These are phyloP conservation scores for Cisticola juncidis DNA, from an alignment of 2,113 vertebrate genomes.

Conservation along the genomic window DNA sequence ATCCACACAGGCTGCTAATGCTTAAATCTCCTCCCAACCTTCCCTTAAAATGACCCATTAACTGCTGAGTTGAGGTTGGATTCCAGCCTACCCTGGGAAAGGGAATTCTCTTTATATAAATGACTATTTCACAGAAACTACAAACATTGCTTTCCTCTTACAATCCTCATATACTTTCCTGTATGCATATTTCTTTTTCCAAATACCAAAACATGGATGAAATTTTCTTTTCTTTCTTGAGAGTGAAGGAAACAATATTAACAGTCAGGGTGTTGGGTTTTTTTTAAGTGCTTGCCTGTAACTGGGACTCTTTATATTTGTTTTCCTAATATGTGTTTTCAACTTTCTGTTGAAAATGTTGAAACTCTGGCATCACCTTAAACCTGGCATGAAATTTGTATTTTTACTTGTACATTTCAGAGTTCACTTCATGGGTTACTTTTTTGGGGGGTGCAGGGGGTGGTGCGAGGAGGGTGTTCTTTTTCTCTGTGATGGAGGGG, in stretches of 20 bases:
- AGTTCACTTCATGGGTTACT: neutral
- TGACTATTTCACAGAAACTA: neutral
- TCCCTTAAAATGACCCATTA: neutral
- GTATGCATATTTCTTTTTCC: neutral
- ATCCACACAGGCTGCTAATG: neutral
- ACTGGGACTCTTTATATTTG: neutral
- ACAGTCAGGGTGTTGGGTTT: neutral
- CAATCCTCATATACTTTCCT: neutral
- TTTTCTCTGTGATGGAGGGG: neutral
- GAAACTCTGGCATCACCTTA: neutral
- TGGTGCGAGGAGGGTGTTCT: fast-evolving
- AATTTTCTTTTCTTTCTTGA: neutral
- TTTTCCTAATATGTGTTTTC: neutral
- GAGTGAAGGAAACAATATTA: neutral
- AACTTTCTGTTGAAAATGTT: neutral
- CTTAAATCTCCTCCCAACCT: neutral
- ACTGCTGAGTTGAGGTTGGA: neutral
- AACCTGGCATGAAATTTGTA: neutral
- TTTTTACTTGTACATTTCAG: neutral
- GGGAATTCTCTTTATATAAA: neutral
- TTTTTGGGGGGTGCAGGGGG: fast-evolving
- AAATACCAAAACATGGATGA: neutral
- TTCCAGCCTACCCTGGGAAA: neutral
- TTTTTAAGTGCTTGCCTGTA: neutral
- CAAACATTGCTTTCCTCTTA: neutral